phyloP scores from a whole-genome alignment of 2,113 vertebrate species.

The Rissa tridactyla region DNA sequence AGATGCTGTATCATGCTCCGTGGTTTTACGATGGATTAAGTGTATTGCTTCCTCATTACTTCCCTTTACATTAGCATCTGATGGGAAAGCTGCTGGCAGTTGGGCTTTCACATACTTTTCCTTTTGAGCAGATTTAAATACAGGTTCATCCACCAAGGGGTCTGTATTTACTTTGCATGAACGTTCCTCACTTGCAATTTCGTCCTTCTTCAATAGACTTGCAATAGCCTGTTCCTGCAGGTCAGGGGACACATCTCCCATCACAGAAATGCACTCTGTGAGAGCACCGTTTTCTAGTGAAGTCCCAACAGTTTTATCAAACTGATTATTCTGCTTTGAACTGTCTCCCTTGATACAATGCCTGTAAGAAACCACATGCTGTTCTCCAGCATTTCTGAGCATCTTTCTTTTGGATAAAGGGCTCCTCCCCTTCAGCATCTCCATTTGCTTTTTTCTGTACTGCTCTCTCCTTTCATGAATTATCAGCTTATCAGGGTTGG shows the following conservation, averaged over 20 bases:
- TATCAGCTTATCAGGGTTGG: slow-evolving; percentile 66
- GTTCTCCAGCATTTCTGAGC: background rate
- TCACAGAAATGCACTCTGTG: background rate
- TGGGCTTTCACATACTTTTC: background rate
- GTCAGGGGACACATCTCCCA: background rate
- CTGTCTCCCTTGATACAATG: background rate
- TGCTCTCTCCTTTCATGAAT: slow-evolving; percentile 76
- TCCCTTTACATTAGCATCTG: background rate
- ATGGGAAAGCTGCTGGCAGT: slow-evolving; percentile 39
- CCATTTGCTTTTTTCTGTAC: slow-evolving; percentile 62
- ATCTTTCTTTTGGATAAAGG: slow-evolving; percentile 29
- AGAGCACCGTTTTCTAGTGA: slow-evolving; percentile 45
- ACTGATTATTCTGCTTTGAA: slow-evolving; percentile 3
- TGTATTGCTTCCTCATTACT: background rate
- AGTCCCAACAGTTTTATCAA: slow-evolving; percentile 70
- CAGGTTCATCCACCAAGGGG: background rate
- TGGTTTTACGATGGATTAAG: background rate
- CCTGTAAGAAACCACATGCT: background rate
- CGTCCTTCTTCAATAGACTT: background rate
- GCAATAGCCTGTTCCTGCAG: background rate
- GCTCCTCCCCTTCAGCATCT: slow-evolving; percentile 17
- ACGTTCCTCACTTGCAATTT: background rate
- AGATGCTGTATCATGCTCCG: background rate
- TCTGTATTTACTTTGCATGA: background rate
- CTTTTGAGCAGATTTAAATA: background rate